Base-by-base conservation (phyloP, 2,797 vertebrate genomes). In the Intellagama lesueurii region DNA sequence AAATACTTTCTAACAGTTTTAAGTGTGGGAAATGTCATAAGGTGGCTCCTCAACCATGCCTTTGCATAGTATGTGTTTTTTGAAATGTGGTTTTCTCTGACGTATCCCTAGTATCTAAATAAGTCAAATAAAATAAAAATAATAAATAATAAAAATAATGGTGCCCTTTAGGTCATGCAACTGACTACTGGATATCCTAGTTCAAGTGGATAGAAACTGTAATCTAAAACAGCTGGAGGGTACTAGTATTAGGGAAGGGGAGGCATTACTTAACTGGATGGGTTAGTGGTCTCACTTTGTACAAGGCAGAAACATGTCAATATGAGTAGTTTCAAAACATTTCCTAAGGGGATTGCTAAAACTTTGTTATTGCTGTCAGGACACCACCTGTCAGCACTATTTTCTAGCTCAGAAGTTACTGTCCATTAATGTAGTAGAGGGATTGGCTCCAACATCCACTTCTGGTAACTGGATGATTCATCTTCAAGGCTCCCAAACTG, bases 381-480 rank as follows among this genome's bases (percentile, higher is more conserved):
- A 35, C 70, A 30, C 75, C 81, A 88, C 83, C 72, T 68, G 87
- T 76, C 56, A 68, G 73, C 68, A 77, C 64, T 69, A 17, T 88
- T 88, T 88, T 72, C 81, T 70, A 84, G 56, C n/a, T 81, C 40
- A 40, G 47, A 75, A 82, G 81, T 77, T 84, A 68, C 47, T 24
- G 69, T 78, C 47, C 47, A 40, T 56, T 88, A 16, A 70, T 56
- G n/a, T 83, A 83, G 47, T 44, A 52, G n/a, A 88, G 73, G 60
- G 87, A 88, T 60, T 68, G 47, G 56, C n/a, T 83, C 24, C 60
- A 83, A 69, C 81, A 84, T 40, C 32, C 66, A 84, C 32, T 88
- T 83, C 81, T 84, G 73, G 73, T 88, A 88, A 88, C 17, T 28
- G 81, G 73, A 78, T 88, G 87, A 88, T 49, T 88, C 87, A 88